Evolutionary conservation across 2,888 invertebrate species (phyloP).

Genomic region (Leptinotarsa juncta): DNA sequence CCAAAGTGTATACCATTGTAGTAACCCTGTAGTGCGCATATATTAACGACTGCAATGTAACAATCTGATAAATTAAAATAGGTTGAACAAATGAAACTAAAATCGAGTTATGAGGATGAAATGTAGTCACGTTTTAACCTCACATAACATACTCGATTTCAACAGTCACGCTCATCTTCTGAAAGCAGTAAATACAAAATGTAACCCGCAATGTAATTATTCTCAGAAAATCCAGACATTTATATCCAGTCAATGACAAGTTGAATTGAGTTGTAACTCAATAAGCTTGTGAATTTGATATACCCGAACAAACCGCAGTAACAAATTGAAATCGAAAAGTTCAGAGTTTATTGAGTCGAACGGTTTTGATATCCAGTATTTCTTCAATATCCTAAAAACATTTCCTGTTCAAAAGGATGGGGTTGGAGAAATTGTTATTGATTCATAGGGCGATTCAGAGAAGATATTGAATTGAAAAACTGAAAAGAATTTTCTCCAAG

Average conservation of each 20-base stretch:
- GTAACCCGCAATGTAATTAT: background rate
- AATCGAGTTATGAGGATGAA: background rate
- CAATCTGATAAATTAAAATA: too few relatives aligned
- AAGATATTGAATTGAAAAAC: background rate
- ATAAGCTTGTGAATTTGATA: constrained; percentile 34
- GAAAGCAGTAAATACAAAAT: background rate
- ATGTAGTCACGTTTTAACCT: background rate
- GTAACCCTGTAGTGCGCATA: too few relatives aligned
- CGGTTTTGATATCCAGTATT: background rate
- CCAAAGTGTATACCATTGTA: too few relatives aligned
- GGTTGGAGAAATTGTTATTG: background rate
- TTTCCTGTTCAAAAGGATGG: background rate
- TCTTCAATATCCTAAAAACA: background rate
- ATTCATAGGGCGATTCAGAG: background rate
- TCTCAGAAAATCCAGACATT: constrained; percentile 4
- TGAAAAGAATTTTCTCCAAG: too few relatives aligned
- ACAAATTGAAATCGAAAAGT: constrained; percentile 32
- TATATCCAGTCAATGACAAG: constrained; percentile 27
- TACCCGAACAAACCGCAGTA: constrained; percentile 29
- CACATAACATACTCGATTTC: background rate
- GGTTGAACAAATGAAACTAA: too few relatives aligned
- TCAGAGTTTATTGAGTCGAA: background rate
- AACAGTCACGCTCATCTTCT: background rate
- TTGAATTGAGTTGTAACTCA: constrained; percentile 28
- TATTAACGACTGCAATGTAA: too few relatives aligned